A percentile compares a stretch with the other conserved stretches of the same genome.
Conservation (phyloP, 2,888 invertebrate genomes). For the Eristalinus aeneus region DNA sequence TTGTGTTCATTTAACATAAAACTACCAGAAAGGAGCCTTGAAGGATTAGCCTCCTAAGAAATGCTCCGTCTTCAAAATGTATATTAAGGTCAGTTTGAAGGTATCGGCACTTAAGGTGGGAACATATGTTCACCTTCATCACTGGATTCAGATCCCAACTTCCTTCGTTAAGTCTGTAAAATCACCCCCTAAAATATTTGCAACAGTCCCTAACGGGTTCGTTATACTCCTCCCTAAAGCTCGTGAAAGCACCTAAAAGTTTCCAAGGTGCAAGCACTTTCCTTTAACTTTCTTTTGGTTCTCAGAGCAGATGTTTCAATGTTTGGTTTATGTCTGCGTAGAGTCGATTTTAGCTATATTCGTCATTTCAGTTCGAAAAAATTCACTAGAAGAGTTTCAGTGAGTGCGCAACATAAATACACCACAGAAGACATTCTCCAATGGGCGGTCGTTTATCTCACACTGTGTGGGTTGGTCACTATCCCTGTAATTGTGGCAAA, state of each 20-base stretch:
- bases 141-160: no score
- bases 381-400: conserved; percentile 32
- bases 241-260: conserved; percentile 1
- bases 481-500: conserved; percentile 61
- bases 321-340: conserved; percentile 26
- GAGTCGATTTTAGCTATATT: neutral
- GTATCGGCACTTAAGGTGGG: no score
- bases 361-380: neutral
- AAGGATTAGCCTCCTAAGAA: no score
- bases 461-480: conserved; percentile 58
- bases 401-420: conserved; percentile 21
- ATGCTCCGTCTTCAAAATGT: no score
- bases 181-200: neutral
- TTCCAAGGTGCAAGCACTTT: neutral
- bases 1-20: no score
- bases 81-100: no score
- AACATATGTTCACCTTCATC: no score
- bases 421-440: neutral
- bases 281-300: neutral
- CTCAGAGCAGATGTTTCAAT: neutral
- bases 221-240: neutral
- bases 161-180: no score
- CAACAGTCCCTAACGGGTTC: neutral
- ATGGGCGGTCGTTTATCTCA: conserved; percentile 59
- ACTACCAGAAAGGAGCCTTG: no score